Evolutionary conservation across 2,888 invertebrate species (phyloP).

Genomic region (Dorcus hopei): DNA sequence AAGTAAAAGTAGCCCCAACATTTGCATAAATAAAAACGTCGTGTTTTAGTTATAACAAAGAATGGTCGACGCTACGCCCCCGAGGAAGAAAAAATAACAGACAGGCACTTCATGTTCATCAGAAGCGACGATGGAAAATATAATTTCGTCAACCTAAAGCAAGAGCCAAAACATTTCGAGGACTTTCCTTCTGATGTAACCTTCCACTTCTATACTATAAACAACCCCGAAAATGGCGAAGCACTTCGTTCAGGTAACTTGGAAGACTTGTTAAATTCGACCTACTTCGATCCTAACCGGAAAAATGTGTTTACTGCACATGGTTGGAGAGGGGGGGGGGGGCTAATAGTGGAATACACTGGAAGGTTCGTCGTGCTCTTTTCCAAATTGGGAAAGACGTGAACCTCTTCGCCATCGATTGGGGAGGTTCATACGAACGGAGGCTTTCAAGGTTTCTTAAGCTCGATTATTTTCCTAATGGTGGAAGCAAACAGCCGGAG

Average conservation of each 20-base stretch:
- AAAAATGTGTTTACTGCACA: constrained; percentile 37
- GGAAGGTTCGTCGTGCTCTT: constrained; percentile 27
- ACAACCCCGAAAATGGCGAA: constrained; percentile 22
- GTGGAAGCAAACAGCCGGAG: constrained; percentile 22
- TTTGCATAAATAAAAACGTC: too few species aligned
- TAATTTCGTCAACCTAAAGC: constrained; percentile 7
- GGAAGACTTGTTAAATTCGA: constrained; percentile 11
- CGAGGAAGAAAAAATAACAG: constrained; percentile 7
- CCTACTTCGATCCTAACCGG: constrained; percentile 28
- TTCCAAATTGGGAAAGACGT: constrained; percentile 28
- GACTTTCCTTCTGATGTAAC: constrained; percentile 26
- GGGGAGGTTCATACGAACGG: constrained; percentile 27
- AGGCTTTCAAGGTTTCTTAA: constrained; percentile 19
- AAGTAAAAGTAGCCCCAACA: too few species aligned
- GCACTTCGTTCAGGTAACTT: constrained; percentile 10
- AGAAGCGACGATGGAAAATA: constrained; percentile 4
- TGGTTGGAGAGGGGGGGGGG: constrained; percentile 36
- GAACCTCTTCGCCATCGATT: constrained; percentile 42
- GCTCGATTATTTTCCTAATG: constrained; percentile 24
- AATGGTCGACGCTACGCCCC: constrained; percentile 8
- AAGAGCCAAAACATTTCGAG: constrained; percentile 4
- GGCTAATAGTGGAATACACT: constrained; percentile 28
- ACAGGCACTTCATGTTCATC: constrained; percentile 4
- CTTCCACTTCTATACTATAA: constrained; percentile 31
- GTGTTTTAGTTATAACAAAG: constrained; percentile 3